phyloP scores from a whole-genome alignment of 2,113 vertebrate species.

The Microcebus tavaratra region DNA sequence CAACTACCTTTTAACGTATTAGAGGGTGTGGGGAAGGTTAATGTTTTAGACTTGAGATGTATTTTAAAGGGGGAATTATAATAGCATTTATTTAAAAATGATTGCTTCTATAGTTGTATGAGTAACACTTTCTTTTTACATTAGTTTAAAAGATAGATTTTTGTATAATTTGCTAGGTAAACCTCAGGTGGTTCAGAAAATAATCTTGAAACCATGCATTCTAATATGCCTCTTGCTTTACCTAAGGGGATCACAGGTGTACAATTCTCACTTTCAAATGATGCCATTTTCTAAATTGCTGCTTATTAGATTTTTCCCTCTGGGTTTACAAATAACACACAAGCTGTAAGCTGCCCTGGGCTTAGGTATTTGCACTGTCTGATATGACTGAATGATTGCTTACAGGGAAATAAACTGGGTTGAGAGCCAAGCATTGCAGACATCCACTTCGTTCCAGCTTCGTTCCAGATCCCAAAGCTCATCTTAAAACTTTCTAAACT shows the following conservation, averaged over 20 bases:
- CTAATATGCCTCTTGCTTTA: not conserved
- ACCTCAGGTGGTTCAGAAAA: not conserved
- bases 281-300: not conserved
- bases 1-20: constrained; percentile 1
- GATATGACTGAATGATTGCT: not conserved
- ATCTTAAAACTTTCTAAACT: not conserved
- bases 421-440: not conserved
- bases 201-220: not conserved
- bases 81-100: constrained; percentile 15
- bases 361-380: not conserved
- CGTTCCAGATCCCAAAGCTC: not conserved
- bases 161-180: constrained; percentile 31
- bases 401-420: not conserved
- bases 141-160: constrained; percentile 21
- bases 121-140: not conserved
- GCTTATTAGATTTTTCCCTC: not conserved
- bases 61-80: constrained; percentile 28
- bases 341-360: not conserved
- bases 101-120: not conserved
- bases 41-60: not conserved
- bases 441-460: not conserved
- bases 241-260: not conserved
- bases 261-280: not conserved
- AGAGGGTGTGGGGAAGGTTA: not conserved
- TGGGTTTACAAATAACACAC: constrained; percentile 27